A percentile compares a stretch with the other conserved stretches of the same genome.
Evolutionary conservation across 2,888 invertebrate genomes (phyloP).

Genomic region (Pristionchus japonicus): DNA sequence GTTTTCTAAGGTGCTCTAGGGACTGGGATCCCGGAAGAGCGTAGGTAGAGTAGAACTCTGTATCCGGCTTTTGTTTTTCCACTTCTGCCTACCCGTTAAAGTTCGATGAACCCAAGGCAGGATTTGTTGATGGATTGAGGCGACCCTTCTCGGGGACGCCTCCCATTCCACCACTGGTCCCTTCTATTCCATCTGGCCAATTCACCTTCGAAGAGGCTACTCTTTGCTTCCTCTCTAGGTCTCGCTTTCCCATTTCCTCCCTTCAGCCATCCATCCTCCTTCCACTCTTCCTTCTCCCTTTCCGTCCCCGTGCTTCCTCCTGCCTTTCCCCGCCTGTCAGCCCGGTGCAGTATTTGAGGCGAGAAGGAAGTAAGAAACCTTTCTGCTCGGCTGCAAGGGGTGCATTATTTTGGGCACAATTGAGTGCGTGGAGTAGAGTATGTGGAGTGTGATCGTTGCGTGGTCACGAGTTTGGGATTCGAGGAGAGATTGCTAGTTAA

Average conservation of each 20-base stretch:
- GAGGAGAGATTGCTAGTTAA: neutral
- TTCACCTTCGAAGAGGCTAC: constrained; percentile 19
- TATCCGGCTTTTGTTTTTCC: neutral
- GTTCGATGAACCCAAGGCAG: neutral
- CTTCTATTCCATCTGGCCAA: constrained; percentile 47
- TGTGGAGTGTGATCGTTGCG: neutral
- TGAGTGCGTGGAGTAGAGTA: neutral
- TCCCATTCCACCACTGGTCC: neutral
- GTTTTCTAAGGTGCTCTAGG: neutral
- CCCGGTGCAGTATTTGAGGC: neutral
- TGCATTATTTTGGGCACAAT: neutral
- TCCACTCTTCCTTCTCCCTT: neutral
- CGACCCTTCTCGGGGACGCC: neutral
- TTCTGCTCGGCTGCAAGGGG: neutral
- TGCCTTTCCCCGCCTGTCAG: neutral
- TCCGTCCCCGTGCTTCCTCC: neutral
- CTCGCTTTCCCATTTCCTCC: neutral
- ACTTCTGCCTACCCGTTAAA: neutral
- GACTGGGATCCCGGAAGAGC: neutral
- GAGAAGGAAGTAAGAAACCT: neutral
- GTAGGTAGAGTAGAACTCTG: neutral
- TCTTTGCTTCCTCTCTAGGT: neutral
- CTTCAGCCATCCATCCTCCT: too few relatives aligned
- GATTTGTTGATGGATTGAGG: neutral
- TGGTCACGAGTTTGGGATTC: neutral